These are phyloP conservation scores for Lemur catta DNA, from an alignment of 2,797 vertebrate genomes.

Conservation along the genomic window DNA sequence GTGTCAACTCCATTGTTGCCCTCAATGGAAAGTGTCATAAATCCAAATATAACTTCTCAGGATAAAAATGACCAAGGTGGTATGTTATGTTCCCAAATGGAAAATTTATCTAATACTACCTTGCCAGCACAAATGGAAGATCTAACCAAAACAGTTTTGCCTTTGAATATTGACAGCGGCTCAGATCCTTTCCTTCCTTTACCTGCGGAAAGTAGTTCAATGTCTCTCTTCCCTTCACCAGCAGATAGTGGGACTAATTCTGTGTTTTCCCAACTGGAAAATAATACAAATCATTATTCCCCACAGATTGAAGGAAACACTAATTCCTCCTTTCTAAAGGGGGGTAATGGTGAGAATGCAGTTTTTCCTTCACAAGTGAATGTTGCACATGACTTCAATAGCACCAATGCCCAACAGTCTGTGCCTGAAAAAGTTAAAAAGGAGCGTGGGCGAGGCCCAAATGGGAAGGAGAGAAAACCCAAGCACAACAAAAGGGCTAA, in stretches of 20 bases:
- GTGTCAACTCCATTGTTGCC: conserved; percentile 85
- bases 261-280: conserved; percentile 88
- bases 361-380: conserved; percentile 82
- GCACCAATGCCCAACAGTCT: conserved; percentile 76
- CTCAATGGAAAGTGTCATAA: conserved; percentile 82
- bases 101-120: conserved; percentile 80
- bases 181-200: conserved; percentile 94
- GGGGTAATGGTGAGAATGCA: conserved; percentile 80
- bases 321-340: conserved; percentile 84
- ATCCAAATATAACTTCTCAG: conserved; percentile 82
- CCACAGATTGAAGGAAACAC: conserved; percentile 82
- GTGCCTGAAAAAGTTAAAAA: conserved; percentile 81
- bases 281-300: conserved; percentile 81
- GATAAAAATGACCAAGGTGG: conserved; percentile 85
- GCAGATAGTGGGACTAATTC: conserved; percentile 84
- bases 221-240: conserved; percentile 89
- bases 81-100: conserved; percentile 83
- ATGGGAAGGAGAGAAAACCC: conserved; percentile 85
- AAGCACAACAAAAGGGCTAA: conserved; percentile 92
- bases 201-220: conserved; percentile 88
- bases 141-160: conserved; percentile 87
- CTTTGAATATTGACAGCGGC: conserved; percentile 90
- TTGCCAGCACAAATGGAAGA: conserved; percentile 85
- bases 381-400: conserved; percentile 78
- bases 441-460: conserved; percentile 74